These are phyloP conservation scores for Taenaris catops DNA, from an alignment of 2,888 invertebrate genomes.

Conservation along the genomic window DNA sequence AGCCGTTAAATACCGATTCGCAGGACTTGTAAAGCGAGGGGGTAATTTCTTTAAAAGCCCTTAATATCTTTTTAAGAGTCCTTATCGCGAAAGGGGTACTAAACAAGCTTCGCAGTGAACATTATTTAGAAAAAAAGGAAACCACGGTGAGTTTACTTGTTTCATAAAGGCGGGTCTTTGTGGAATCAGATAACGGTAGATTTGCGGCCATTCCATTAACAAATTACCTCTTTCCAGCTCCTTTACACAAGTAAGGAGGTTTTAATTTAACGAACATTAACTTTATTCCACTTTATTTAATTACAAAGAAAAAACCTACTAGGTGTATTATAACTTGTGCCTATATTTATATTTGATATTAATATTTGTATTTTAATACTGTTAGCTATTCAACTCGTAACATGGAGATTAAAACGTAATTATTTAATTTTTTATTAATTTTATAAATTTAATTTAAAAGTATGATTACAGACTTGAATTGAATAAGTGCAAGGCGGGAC, in stretches of 20 bases:
- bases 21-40: conserved; percentile 16
- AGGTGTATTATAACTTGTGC: too few relatives aligned
- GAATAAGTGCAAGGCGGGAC: too few relatives aligned
- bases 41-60: conserved; percentile 69
- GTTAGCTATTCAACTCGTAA: too few relatives aligned
- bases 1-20: too few relatives aligned
- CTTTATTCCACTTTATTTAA: conserved; percentile 2
- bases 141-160: conserved; percentile 60
- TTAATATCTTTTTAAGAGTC: conserved; percentile 67
- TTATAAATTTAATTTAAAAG: too few relatives aligned
- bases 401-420: too few relatives aligned
- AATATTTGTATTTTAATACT: too few relatives aligned
- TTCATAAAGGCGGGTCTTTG: conserved; percentile 65
- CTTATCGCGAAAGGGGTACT: conserved; percentile 68
- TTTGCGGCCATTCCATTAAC: conserved; percentile 71
- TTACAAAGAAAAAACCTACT: too few relatives aligned
- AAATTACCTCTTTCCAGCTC: conserved; percentile 61
- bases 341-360: too few relatives aligned
- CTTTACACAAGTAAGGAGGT: conserved; percentile 20
- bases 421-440: too few relatives aligned
- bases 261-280: conserved; percentile 4
- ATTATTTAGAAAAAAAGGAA: conserved; percentile 69
- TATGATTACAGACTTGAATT: too few relatives aligned
- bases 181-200: conserved; percentile 67
- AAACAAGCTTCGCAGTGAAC: conserved; percentile 61